These are phyloP conservation scores for Tiliqua scincoides DNA, from an alignment of 2,113 vertebrate genomes.

Conservation along the genomic window DNA sequence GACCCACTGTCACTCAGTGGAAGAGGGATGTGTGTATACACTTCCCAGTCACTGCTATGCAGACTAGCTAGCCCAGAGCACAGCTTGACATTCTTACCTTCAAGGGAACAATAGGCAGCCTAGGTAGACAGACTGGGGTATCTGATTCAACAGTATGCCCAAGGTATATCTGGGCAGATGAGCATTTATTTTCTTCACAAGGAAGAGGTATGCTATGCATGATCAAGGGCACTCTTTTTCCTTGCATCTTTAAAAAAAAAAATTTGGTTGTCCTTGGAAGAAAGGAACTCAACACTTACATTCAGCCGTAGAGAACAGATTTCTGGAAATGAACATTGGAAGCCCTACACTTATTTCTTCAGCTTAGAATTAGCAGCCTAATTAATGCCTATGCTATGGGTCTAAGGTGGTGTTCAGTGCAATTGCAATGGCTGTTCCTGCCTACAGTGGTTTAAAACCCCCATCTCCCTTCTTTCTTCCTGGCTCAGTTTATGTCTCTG, in stretches of 20 bases:
- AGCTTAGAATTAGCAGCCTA: too few relatives aligned
- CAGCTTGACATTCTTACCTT: not conserved
- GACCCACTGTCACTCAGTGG: too few relatives aligned
- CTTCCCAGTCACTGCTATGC: not conserved
- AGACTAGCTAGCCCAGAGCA: not conserved
- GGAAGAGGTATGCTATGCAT: not conserved
- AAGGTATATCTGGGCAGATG: not conserved
- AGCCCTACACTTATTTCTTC: too few relatives aligned
- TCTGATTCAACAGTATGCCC: not conserved
- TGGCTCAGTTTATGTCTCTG: not conserved
- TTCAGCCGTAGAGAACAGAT: too few relatives aligned
- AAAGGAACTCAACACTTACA: too few relatives aligned
- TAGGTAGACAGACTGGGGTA: not conserved
- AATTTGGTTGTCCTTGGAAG: too few relatives aligned
- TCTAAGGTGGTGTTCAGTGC: too few relatives aligned
- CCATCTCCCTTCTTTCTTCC: not conserved
- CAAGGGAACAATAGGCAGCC: not conserved
- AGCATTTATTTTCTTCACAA: not conserved
- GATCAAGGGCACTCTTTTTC: not conserved
- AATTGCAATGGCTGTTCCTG: too few relatives aligned
- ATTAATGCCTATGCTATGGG: too few relatives aligned
- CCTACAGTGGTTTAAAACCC: not conserved
- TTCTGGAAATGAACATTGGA: too few relatives aligned
- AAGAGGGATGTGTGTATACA: not conserved
- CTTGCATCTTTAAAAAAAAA: not conserved